Percentiles rank a stretch among this genome's conserved stretches.
phyloP scores from a whole-genome alignment of 2,888 invertebrate species.

The Apotomis turbidana region DNA sequence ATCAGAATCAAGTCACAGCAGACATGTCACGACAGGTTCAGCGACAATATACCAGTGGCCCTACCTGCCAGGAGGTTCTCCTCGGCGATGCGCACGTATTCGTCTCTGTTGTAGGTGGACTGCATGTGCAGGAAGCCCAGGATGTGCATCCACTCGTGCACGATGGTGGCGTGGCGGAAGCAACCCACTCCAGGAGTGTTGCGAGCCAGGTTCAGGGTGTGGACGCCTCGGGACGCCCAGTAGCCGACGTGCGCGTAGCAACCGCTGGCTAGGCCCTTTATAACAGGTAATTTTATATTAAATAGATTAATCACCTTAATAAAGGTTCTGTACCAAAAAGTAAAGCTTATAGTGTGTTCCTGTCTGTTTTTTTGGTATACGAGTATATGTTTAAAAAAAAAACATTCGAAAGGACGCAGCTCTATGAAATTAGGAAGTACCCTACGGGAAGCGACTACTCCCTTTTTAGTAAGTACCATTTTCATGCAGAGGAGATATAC shows the following conservation, averaged over 20 bases:
- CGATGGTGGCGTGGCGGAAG: constrained; percentile 86
- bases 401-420: too few species aligned
- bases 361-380: too few species aligned
- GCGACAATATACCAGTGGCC: neutral
- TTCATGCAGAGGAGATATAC: too few species aligned
- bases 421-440: too few species aligned
- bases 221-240: constrained; percentile 66
- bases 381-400: too few species aligned
- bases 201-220: constrained; percentile 80
- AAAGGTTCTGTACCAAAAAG: too few species aligned
- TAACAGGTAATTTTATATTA: neutral
- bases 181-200: constrained; percentile 79
- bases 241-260: constrained; percentile 77
- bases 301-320: too few species aligned
- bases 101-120: constrained; percentile 70
- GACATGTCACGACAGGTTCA: too few species aligned
- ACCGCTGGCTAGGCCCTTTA: constrained; percentile 60
- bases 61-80: constrained; percentile 86
- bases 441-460: too few species aligned
- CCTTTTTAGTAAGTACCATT: too few species aligned
- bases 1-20: too few species aligned
- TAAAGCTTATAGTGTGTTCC: too few species aligned
- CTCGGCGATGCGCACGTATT: constrained; percentile 86
- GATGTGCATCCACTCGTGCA: constrained; percentile 88
- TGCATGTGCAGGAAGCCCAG: constrained; percentile 80